phyloP scores from a whole-genome alignment of 2,797 vertebrate species.

The Sebastes matsubarae region DNA sequence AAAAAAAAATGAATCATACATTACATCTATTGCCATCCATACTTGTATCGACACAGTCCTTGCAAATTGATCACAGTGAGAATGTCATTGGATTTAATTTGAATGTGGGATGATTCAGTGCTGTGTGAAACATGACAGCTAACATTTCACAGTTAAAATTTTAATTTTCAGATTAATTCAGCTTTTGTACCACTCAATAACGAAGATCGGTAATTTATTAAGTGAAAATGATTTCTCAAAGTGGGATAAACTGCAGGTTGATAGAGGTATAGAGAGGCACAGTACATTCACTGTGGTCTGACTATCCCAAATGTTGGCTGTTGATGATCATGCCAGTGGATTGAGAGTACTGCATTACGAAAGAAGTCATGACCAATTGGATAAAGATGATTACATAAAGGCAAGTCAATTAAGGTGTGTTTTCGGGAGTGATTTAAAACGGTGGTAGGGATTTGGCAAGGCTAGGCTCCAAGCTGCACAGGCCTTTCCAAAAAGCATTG shows the following conservation, averaged over 20 bases:
- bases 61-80: not conserved
- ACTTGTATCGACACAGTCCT: too few relatives aligned
- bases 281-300: not conserved
- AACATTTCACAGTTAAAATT: too few relatives aligned
- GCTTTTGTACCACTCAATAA: not conserved
- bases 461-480: not conserved
- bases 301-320: not conserved
- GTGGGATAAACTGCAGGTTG: not conserved
- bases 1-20: too few relatives aligned
- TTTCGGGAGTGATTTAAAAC: conserved; percentile 16
- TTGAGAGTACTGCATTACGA: not conserved
- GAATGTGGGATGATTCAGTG: not conserved
- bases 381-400: conserved; percentile 12
- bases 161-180: too few relatives aligned
- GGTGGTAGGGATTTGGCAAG: not conserved
- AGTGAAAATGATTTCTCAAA: not conserved
- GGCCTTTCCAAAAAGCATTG: conserved; percentile 14
- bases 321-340: not conserved
- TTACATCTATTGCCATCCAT: too few relatives aligned
- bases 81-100: not conserved
- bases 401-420: conserved; percentile 4
- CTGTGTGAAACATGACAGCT: too few relatives aligned
- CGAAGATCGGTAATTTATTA: not conserved
- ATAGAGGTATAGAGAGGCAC: not conserved
- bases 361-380: conserved; percentile 6